Evolutionary conservation across 2,888 invertebrate genomes (phyloP).

Genomic region (Nebria salina): DNA sequence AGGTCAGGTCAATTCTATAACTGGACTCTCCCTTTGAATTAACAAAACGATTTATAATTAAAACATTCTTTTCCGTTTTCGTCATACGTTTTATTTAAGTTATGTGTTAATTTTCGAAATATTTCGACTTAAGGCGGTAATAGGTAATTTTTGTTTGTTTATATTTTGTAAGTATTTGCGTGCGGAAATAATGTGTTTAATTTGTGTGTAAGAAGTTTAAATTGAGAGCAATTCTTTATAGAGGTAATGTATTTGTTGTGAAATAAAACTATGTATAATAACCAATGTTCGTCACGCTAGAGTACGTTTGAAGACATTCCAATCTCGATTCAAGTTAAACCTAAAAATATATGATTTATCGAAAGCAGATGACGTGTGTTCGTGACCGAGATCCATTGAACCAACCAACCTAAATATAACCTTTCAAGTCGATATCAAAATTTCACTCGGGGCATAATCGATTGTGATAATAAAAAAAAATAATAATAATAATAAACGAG

Average conservation of each 20-base stretch:
- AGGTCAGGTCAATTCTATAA: background rate
- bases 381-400: slow-evolving; percentile 1
- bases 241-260: background rate
- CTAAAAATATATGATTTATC: slow-evolving; percentile 1
- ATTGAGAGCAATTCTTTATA: background rate
- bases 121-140: background rate
- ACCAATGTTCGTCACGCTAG: background rate
- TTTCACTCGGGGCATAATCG: background rate
- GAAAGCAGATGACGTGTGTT: slow-evolving; percentile 1
- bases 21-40: background rate
- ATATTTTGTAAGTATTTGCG: background rate
- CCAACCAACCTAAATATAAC: slow-evolving; percentile 1
- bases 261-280: background rate
- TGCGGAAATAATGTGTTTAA: background rate
- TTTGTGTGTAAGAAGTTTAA: background rate
- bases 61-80: background rate
- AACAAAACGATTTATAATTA: background rate
- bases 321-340: background rate
- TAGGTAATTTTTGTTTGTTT: background rate
- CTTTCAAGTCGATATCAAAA: background rate
- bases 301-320: background rate
- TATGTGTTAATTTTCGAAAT: background rate
- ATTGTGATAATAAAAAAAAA: background rate
- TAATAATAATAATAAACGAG: background rate
- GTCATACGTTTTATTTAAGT: background rate